Base-by-base conservation (phyloP, 2,797 vertebrate genomes). In the Siniperca undulata region DNA sequence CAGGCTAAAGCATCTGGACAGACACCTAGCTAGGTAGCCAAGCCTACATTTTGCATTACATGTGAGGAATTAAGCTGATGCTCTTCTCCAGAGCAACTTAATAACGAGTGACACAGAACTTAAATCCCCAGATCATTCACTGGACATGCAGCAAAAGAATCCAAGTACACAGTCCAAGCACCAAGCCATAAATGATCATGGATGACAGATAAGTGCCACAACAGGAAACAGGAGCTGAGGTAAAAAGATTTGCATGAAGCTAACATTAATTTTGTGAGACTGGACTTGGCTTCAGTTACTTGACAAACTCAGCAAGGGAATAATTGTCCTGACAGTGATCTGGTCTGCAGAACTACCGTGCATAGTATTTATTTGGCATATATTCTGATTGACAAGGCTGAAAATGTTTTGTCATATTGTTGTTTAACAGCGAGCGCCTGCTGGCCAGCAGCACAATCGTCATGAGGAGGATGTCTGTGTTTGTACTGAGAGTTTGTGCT, bases 1-100 rank as follows among this genome's bases (percentile, higher is more conserved):
- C 84, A 81, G 93, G 93, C 93, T 83, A 93, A 90, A 93, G 85
- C 90, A 89, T 86, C 89, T 82, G 88, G 64, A 77, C 84, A 73
- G 76, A 75, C 83, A 62, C 79, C 76, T 30, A 67, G 84, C 80
- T 27, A 5, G 44, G 59, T 48, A 88, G 75, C 75, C 72, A 8
- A 20, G 64, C 55, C 40, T 53, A 42, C 60, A 77, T 64, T 86
- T 72, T 82, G 62, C 70, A 84, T 68, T 58, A 76, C 70, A 83
- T 73, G 70, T 44, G 58, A 81, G 80, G 82, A 88, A 83, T 91
- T 74, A 84, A 65, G 61, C 55, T 2, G 70, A 52, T 34, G 69
- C 70, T 86, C 24, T 80, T 87, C 86, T 80, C 60, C 72, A 59
- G 59, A 81, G 59, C 52, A 73, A 75, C 65, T 85, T 80, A 84